A percentile compares a stretch with the other conserved stretches of the same genome.
Conservation (phyloP, 1,140 invertebrate genomes). For the Drosophila punjabiensis region DNA sequence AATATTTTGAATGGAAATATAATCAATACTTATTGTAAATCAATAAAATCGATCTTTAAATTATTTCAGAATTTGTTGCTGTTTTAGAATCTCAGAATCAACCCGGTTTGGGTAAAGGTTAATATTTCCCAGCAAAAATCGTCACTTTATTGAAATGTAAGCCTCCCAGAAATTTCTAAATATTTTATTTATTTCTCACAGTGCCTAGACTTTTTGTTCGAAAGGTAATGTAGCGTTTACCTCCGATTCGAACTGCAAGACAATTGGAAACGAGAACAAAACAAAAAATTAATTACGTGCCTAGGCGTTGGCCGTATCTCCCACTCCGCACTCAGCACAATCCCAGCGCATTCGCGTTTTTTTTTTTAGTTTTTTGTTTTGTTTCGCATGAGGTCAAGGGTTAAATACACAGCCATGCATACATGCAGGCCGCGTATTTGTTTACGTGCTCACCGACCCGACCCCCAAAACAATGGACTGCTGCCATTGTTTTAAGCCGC, state of each 20-base stretch:
- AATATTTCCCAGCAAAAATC: no score
- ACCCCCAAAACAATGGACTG: constrained; percentile 53
- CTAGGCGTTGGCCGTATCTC: constrained; percentile 15
- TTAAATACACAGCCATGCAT: constrained; percentile 44
- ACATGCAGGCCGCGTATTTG: constrained; percentile 46
- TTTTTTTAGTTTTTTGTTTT: constrained; percentile 12
- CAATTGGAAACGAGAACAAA: constrained; percentile 26
- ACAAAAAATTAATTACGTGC: constrained; percentile 58
- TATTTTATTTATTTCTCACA: not conserved
- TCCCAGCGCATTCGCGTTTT: not conserved
- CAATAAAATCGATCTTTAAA: no score
- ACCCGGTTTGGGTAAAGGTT: no score
- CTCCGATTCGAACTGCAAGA: constrained; percentile 2
- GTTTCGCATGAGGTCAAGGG: constrained; percentile 68
- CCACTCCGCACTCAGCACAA: not conserved
- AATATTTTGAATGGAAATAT: no score
- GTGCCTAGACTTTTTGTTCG: not conserved
- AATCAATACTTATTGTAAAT: no score
- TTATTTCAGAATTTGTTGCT: no score
- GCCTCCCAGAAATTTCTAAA: no score
- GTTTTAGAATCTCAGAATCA: no score
- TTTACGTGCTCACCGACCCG: constrained; percentile 54
- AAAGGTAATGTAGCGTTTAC: constrained; percentile 11
- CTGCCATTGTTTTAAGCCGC: constrained; percentile 53
- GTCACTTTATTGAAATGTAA: no score